Percentiles rank a stretch among this genome's conserved stretches.
Conservation (phyloP, 2,797 vertebrate genomes). For the Anguilla anguilla region DNA sequence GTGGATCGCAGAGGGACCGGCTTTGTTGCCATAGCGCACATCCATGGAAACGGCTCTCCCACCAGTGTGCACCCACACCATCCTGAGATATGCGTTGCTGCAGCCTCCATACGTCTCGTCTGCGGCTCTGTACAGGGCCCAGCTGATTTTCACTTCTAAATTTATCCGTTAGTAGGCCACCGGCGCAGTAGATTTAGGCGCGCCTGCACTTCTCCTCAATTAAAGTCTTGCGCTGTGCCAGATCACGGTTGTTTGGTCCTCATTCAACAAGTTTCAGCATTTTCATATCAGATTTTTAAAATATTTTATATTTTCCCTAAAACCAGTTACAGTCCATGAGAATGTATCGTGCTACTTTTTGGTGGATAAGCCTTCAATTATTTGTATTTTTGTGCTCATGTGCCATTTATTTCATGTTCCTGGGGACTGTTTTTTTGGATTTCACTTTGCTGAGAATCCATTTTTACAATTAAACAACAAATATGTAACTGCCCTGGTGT, state of each 20-base stretch:
- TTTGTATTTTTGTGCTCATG: neutral
- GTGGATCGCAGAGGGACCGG: constrained; percentile 39
- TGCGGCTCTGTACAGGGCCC: constrained; percentile 46
- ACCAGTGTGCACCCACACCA: constrained; percentile 63
- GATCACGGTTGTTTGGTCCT: neutral
- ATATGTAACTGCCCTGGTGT: neutral
- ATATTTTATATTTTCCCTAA: neutral
- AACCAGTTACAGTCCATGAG: neutral
- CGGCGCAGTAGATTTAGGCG: constrained; percentile 32
- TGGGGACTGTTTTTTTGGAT: neutral
- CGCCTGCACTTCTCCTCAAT: constrained; percentile 31
- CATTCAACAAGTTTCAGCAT: neutral
- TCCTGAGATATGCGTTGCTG: constrained; percentile 54
- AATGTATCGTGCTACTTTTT: neutral
- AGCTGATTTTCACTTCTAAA: constrained; percentile 39
- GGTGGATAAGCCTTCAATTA: neutral
- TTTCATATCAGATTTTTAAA: neutral
- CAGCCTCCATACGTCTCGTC: constrained; percentile 62
- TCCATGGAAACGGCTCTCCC: constrained; percentile 66
- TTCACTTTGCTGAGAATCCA: neutral
- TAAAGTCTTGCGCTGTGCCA: neutral
- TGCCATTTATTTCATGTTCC: neutral
- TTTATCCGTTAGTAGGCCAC: constrained; percentile 23
- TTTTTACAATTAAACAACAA: neutral
- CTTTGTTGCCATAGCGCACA: constrained; percentile 55